These are phyloP conservation scores for Meta bourneti DNA, from an alignment of 2,888 invertebrate genomes.

Conservation along the genomic window DNA sequence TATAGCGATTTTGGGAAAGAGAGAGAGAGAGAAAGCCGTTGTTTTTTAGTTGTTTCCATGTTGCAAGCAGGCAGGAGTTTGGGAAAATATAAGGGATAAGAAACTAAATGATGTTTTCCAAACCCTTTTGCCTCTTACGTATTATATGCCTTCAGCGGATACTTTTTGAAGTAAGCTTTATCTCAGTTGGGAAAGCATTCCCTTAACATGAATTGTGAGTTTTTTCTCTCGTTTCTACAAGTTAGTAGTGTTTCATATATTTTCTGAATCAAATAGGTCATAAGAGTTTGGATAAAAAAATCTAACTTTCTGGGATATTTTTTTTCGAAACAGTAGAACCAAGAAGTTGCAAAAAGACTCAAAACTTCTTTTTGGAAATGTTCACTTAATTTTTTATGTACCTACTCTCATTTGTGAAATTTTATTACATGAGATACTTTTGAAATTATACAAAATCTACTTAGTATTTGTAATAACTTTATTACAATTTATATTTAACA, in stretches of 20 bases:
- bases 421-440: no score
- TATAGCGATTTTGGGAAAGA: constrained; percentile 53
- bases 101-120: constrained; percentile 62
- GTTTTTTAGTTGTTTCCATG: constrained; percentile 45
- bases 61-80: constrained; percentile 7
- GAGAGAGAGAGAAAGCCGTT: not conserved
- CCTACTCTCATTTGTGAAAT: no score
- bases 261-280: not conserved
- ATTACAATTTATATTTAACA: no score
- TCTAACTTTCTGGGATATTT: not conserved
- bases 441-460: no score
- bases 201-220: constrained; percentile 17
- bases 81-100: constrained; percentile 45
- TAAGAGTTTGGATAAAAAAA: not conserved
- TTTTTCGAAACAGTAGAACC: not conserved
- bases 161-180: constrained; percentile 55
- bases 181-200: constrained; percentile 40
- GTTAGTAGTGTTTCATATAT: not conserved
- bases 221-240: constrained; percentile 15
- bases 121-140: constrained; percentile 29
- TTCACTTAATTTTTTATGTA: no score
- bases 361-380: no score
- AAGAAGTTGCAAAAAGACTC: no score
- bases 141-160: constrained; percentile 33
- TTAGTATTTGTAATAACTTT: no score